Evolutionary conservation across 2,113 vertebrate species (phyloP).

Genomic region (Zapus hudsonius): DNA sequence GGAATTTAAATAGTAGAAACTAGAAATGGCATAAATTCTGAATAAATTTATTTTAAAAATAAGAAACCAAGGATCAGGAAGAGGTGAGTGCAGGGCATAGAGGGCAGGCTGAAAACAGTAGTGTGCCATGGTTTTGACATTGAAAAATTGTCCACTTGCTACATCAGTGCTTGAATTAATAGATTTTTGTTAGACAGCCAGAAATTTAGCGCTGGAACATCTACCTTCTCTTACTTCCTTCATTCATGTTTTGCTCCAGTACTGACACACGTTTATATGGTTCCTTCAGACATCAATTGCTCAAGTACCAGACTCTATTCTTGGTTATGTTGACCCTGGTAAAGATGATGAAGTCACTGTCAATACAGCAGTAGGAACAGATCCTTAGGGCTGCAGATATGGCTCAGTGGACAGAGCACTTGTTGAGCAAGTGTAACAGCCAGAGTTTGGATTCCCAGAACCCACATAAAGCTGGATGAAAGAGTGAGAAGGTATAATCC

Average conservation of each 20-base stretch:
- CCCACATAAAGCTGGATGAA: too few species aligned
- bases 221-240: background rate
- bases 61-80: constrained; percentile 10
- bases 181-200: background rate
- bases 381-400: too few species aligned
- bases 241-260: background rate
- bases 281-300: background rate
- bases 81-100: background rate
- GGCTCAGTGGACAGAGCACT: too few species aligned
- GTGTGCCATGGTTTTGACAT: background rate
- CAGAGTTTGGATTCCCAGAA: too few species aligned
- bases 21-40: too few species aligned
- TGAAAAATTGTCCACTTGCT: background rate
- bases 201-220: background rate
- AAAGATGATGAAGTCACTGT: background rate
- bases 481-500: too few species aligned
- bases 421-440: too few species aligned
- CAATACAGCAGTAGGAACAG: background rate
- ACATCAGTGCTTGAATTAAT: background rate
- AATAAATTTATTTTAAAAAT: too few species aligned
- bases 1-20: too few species aligned
- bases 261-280: background rate
- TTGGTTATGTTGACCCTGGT: background rate
- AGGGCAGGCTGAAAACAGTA: background rate
- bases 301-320: background rate